Evolutionary conservation across 2,797 vertebrate species (phyloP).

Genomic region (Spatula clypeata): DNA sequence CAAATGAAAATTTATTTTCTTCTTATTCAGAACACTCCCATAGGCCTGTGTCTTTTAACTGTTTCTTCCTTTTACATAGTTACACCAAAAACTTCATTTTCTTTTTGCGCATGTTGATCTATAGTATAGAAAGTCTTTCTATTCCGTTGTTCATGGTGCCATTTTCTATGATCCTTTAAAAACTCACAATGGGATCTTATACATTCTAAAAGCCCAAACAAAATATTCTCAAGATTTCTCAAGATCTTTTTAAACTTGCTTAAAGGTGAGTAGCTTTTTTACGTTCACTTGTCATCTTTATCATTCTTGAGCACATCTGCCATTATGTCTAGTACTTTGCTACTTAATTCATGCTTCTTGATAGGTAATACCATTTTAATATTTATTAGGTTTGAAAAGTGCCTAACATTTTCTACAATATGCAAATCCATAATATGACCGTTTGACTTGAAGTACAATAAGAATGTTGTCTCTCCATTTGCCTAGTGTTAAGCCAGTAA

Average conservation of each 20-base stretch:
- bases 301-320: background rate
- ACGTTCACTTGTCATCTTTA: background rate
- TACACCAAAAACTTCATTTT: background rate
- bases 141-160: background rate
- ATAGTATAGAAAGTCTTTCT: background rate
- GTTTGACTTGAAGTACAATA: background rate
- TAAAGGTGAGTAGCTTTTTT: background rate
- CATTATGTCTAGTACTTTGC: background rate
- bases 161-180: slow-evolving; percentile 17
- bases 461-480: background rate
- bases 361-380: background rate
- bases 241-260: background rate
- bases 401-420: background rate
- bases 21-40: background rate
- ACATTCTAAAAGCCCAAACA: background rate
- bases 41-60: background rate
- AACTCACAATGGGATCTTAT: background rate
- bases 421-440: background rate
- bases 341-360: background rate
- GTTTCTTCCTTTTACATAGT: background rate
- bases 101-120: background rate
- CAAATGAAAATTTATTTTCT: background rate
- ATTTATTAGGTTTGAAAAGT: background rate
- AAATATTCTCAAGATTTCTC: background rate
- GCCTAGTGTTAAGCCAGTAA: background rate